Base-by-base conservation (phyloP, 2,888 invertebrate genomes). In the Thera obeliscata region DNA sequence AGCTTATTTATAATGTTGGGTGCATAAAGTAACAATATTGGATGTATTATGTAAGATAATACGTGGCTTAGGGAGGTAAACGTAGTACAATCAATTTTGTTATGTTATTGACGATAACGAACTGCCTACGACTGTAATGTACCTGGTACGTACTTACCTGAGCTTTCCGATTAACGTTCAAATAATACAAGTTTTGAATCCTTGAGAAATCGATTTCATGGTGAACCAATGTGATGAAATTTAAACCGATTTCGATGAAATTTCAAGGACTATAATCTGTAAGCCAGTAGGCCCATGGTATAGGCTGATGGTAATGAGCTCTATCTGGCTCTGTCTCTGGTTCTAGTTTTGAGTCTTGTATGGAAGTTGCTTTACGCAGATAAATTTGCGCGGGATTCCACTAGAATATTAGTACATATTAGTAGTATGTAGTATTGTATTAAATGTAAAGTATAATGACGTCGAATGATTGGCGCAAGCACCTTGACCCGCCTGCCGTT, bases 41-140 rank as follows among this genome's bases (percentile, higher is more conserved):
- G 73, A 76, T 77, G 76, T 56, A 56, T 79, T 79, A 76, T 76
- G 82, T 82, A 83, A 83, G 79, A 79, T 82, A 83, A 83, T 83
- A 83, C 78, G 38, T 22, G 71, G 76, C 78, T 81, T 80, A 80
- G 72, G 75, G 73, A 75, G 76, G 78, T 81, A 77, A 78, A 79
- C 80, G 80, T 76, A 78, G 78, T 81, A 79, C 71, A 81, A 81
- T 80, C 82, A 81, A 81, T 81, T 81, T 76, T 36, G 61, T 71
- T 65, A 63, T 69, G 71, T 72, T 74, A 74, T 74, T 50, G 69
- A 54, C 61, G 58, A 62, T 66, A 64, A 68, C 66, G 59, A 67
- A 41, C 55, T 48, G 52, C 59, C 54, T 64, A 67, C 62, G 64
- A 41, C 38, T 58, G 56, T 2, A 7, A 46, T 9, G 43, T 38